phyloP scores from a whole-genome alignment of 1,140 invertebrate genomes.

The Lycorma delicatula region DNA sequence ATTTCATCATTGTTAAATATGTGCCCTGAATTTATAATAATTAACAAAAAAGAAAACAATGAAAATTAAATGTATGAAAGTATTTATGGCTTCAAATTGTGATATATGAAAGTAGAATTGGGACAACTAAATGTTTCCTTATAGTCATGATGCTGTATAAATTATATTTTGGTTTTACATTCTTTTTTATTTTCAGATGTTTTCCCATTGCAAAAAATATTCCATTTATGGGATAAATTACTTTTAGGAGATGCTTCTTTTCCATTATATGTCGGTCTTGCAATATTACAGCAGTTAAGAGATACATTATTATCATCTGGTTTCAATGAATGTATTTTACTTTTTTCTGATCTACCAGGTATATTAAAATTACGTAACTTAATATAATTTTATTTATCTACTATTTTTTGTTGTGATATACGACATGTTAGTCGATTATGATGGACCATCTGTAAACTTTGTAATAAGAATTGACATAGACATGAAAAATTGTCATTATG shows the following conservation, averaged over 20 bases:
- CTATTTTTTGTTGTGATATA: not conserved
- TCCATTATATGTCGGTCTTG: slow-evolving; percentile 89
- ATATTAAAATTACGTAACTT: slow-evolving; percentile 14
- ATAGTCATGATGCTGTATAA: not conserved
- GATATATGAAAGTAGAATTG: too few species aligned
- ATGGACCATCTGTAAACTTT: not conserved
- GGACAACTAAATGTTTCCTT: too few species aligned
- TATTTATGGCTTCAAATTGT: too few species aligned
- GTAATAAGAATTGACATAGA: too few species aligned
- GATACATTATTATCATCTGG: slow-evolving; percentile 77
- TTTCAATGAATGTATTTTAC: slow-evolving; percentile 94
- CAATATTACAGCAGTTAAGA: slow-evolving; percentile 82
- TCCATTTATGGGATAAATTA: slow-evolving; percentile 96
- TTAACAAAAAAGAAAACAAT: too few species aligned
- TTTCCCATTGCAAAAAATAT: slow-evolving; percentile 95
- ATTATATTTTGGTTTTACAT: slow-evolving; percentile 4
- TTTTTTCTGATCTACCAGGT: slow-evolving; percentile 94
- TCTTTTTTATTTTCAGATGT: slow-evolving; percentile 60
- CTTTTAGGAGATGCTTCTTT: slow-evolving; percentile 89
- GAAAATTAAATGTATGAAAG: too few species aligned
- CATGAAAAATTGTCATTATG: too few species aligned
- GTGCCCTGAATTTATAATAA: too few species aligned
- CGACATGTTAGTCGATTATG: not conserved
- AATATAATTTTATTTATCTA: not conserved
- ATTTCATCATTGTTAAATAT: too few species aligned